Base-by-base conservation (phyloP, 2,888 invertebrate species). In the Drosophila ezoana region DNA sequence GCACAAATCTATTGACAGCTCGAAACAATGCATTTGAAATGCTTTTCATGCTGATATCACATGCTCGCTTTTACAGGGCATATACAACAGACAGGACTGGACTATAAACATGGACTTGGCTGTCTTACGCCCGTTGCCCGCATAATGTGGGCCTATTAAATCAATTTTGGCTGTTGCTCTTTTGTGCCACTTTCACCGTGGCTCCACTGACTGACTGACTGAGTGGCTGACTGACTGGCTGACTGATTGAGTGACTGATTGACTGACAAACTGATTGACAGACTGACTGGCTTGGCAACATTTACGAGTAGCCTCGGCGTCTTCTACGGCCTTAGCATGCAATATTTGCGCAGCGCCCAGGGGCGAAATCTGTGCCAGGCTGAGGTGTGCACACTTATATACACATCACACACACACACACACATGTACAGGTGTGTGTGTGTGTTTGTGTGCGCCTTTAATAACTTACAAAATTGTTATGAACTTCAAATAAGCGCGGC, bases 91-190 rank as follows among this genome's bases (percentile, higher is more conserved):
- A 18, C 18, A n/a, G 43, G 20, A 32, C 43, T 1, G 18, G 18
- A n/a, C n/a, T 63, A 43, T 35, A 35, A 49, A 18, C 41, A 62
- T 5, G 18, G 41, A 35, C 40, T 32, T n/a, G 10, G 20, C n/a
- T 60, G 60, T 60, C 20, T 23, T 8, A 16, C 52, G 20, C 41
- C 14, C 40, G 48, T 43, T 57, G 60, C 57, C 57, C 76, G 49
- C 57, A 76, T 76, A 74, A 72, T 76, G 63, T 69, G 43, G 68
- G 65, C 65, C 75, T 79, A 79, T 85, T 87, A 87, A 87, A 83
- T 83, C 85, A 83, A 85, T 85, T 83, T 85, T 66, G 82, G 70
- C 72, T 79, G 72, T 73, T 82, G 85, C 87, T 79, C 85, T 76
- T 81, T 79, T 85, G 72, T 69, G 70, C 85, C 77, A 79, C 62